Evolutionary conservation across 2,113 vertebrate species (phyloP), one percentile per base, ranked within the genome.

Genomic region (Mobula hypostoma): DNA sequence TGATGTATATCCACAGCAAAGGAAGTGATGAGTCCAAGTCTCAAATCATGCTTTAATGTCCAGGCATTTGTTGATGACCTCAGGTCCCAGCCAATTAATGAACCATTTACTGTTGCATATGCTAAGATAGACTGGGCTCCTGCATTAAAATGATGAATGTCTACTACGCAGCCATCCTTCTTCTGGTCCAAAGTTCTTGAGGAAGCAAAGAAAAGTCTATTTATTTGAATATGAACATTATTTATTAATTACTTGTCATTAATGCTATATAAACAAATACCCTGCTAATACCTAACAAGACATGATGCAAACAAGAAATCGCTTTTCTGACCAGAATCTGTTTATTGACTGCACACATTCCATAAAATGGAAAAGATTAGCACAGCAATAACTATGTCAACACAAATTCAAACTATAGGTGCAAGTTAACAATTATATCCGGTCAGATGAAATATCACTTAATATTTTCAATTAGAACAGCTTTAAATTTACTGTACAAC

Each of bases 1-100:
- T 99, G 99, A 96, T 98, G 98, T 96, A 98, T 98, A 95, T 99
- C 99, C 95, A 99, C 98, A 72, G 97, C 98, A 95, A 99, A 99
- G 24, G 98, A 99, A 0, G 99, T 99, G 96, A 99, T 99, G 95
- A 99, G 98, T 15, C 99, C 99, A 0, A 98, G 97, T 32, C 98
- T 98, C 80, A 99, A 96, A 94, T 99, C 99, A 1, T 99, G 99
- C 48, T 97, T 98, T 0, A 99, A 95, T 0, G 97, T 98, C 99
- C 99, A 99, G 1, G 99, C 98, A 0, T 98, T 98, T 96, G 96
- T 97, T 94, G 97, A 97, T 68, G 97, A 98, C 79, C 99, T 96
- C 24, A 99, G 97, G 96, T 99, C 99, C 99, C 99, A 99, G 95
- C 99, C 99, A 21, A 99, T 97, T 95, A 99, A 97, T 0, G 97